Evolutionary conservation across 2,888 invertebrate genomes (phyloP).

Genomic region (Saturnia japonica): DNA sequence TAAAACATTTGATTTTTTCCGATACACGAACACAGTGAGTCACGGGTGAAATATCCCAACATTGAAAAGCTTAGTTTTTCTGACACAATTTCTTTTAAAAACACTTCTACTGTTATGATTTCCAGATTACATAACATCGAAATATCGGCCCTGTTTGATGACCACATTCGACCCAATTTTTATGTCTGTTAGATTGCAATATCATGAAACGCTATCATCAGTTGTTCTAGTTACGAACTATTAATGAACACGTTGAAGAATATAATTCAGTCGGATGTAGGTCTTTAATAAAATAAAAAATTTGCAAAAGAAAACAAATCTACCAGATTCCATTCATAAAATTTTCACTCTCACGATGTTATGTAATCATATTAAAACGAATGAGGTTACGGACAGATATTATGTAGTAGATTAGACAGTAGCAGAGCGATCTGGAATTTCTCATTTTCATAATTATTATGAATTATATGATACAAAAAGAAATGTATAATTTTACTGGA

Average conservation of each 20-base stretch:
- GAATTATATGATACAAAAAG: background rate
- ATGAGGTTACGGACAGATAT: constrained; percentile 55
- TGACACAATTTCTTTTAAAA: constrained; percentile 24
- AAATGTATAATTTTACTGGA: background rate
- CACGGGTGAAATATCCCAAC: constrained; percentile 11
- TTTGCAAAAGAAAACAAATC: constrained; percentile 55
- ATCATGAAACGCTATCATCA: constrained; percentile 38
- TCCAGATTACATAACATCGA: constrained; percentile 45
- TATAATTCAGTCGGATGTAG: constrained; percentile 58
- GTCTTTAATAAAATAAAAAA: constrained; percentile 61
- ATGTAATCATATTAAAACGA: constrained; percentile 62
- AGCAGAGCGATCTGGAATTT: constrained; percentile 43
- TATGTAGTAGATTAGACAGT: constrained; percentile 48
- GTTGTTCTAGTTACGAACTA: constrained; percentile 46
- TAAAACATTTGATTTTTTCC: background rate
- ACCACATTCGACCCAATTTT: constrained; percentile 44
- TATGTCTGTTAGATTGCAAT: constrained; percentile 41
- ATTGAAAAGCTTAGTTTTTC: constrained; percentile 15
- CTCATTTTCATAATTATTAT: constrained; percentile 38
- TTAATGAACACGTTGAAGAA: constrained; percentile 44
- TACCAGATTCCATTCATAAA: constrained; percentile 65
- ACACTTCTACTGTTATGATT: constrained; percentile 33
- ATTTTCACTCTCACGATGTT: constrained; percentile 53
- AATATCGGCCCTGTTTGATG: constrained; percentile 36
- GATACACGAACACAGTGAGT: constrained; percentile 2